A percentile compares a stretch with the other conserved stretches of the same genome.
phyloP scores from a whole-genome alignment of 2,888 invertebrate species.

The Netelia melanura region DNA sequence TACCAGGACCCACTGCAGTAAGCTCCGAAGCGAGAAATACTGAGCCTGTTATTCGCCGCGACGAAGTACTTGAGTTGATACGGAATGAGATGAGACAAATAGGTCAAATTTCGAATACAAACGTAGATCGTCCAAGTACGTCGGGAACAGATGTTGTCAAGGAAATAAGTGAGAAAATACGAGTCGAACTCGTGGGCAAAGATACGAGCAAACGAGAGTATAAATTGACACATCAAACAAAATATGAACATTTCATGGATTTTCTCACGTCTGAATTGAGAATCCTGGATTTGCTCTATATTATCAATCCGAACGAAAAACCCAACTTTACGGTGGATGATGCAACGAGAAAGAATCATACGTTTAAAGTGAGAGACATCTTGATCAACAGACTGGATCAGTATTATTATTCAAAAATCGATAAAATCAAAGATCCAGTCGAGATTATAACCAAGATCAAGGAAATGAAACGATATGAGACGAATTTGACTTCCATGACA shows the following conservation, averaged over 20 bases:
- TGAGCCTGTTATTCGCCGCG: conserved; percentile 31
- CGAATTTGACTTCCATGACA: conserved; percentile 60
- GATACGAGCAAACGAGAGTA: no score
- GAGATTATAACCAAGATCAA: conserved; percentile 63
- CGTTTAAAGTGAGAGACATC: conserved; percentile 69
- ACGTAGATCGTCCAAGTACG: conserved; percentile 35
- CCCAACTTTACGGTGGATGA: conserved; percentile 55
- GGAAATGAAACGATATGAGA: conserved; percentile 67
- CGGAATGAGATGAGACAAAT: conserved; percentile 41
- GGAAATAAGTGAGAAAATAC: conserved; percentile 61
- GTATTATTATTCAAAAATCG: conserved; percentile 65
- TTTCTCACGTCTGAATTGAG: conserved; percentile 68
- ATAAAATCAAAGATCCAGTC: conserved; percentile 63
- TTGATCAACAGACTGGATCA: conserved; percentile 69
- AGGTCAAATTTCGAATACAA: conserved; percentile 34
- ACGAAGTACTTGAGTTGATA: conserved; percentile 52
- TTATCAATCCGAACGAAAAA: conserved; percentile 60
- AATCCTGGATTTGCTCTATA: conserved; percentile 65
- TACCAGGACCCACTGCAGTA: conserved; percentile 21
- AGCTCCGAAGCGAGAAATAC: conserved; percentile 37
- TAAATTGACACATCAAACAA: conserved; percentile 43
- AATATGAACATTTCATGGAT: conserved; percentile 67
- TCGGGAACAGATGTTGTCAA: conserved; percentile 49
- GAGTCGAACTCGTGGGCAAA: conserved; percentile 62
- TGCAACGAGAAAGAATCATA: conserved; percentile 61